Conservation (phyloP, 2,113 vertebrate species). For the Barnardius zonarius region DNA sequence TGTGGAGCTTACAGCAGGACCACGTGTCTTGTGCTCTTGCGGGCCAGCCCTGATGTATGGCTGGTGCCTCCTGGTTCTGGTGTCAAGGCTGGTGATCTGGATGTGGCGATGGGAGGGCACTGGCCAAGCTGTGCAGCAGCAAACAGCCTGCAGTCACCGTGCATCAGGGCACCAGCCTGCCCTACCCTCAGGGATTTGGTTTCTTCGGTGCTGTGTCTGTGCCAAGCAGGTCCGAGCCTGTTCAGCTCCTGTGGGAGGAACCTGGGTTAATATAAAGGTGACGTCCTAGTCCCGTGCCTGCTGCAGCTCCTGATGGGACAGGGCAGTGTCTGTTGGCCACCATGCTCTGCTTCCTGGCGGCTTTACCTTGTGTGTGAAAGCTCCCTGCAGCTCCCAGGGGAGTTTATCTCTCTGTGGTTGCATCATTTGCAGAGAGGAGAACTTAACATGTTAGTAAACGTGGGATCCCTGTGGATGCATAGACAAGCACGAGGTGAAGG, state of each 20-base stretch:
- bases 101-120: rapidly evolving
- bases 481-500: not conserved
- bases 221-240: not conserved
- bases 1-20: rapidly evolving
- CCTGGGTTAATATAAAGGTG: not conserved
- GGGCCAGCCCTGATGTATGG: not conserved
- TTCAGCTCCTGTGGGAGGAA: not conserved
- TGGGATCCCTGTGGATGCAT: not conserved
- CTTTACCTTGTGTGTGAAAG: not conserved
- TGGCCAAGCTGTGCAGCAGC: rapidly evolving
- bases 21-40: rapidly evolving
- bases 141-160: not conserved
- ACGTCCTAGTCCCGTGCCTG: not conserved
- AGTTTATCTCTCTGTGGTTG: conserved; percentile 58
- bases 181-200: not conserved
- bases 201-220: rapidly evolving
- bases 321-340: not conserved
- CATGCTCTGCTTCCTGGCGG: not conserved
- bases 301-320: not conserved
- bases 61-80: not conserved
- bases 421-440: conserved; percentile 40
- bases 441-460: not conserved
- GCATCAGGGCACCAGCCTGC: not conserved
- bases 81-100: rapidly evolving
- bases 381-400: not conserved